These are phyloP conservation scores for Ceratothoa steindachneri DNA, from an alignment of 2,888 invertebrate genomes.

Conservation along the genomic window DNA sequence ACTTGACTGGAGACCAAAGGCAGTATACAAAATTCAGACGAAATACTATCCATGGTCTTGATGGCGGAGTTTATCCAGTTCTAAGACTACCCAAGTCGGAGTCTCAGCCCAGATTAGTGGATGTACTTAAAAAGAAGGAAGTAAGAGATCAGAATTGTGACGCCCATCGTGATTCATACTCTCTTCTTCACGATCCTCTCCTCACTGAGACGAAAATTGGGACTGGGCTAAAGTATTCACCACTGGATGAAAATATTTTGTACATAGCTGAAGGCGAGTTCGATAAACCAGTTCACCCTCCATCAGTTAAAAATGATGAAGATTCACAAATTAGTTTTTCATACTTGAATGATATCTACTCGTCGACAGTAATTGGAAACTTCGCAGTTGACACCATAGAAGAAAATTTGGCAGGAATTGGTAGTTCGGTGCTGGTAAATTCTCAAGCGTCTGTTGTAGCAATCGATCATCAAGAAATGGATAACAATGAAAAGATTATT, in stretches of 20 bases:
- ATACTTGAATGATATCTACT: too few relatives aligned
- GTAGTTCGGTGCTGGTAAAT: too few relatives aligned
- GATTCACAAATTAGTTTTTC: too few relatives aligned
- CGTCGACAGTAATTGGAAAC: too few relatives aligned
- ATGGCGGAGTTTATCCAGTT: background rate
- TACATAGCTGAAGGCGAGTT: background rate
- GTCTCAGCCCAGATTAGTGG: conserved; percentile 16
- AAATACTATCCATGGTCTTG: background rate
- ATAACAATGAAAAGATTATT: too few relatives aligned
- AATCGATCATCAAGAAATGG: too few relatives aligned
- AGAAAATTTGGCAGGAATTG: too few relatives aligned
- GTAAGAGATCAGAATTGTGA: background rate
- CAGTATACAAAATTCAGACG: too few relatives aligned
- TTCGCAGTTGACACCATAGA: too few relatives aligned
- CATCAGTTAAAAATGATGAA: too few relatives aligned
- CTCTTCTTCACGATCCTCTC: background rate
- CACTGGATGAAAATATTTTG: background rate
- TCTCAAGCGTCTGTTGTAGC: too few relatives aligned
- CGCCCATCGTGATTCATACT: background rate
- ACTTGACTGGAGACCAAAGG: background rate
- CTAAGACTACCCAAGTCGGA: conserved; percentile 16
- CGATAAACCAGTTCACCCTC: too few relatives aligned
- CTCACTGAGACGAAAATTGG: background rate
- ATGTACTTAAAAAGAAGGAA: conserved; percentile 2
- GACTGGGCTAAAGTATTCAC: background rate